These are phyloP conservation scores for Trichomalopsis sarcophagae DNA, from an alignment of 1,140 invertebrate species.

Conservation along the genomic window DNA sequence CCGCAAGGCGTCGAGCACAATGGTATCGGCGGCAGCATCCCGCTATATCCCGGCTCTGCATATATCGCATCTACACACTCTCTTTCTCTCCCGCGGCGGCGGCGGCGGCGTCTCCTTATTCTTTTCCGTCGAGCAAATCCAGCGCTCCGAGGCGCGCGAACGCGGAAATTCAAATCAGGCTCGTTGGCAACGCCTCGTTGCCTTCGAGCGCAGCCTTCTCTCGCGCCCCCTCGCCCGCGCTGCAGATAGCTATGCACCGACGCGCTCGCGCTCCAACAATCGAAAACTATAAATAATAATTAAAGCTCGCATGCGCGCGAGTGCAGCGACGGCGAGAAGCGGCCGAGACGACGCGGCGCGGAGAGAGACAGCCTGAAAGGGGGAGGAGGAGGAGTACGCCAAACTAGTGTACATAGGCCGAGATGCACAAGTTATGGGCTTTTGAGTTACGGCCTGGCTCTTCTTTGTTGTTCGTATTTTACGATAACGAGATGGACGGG, in stretches of 20 bases:
- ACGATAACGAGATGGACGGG: conserved; percentile 46
- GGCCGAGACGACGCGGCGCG: too few relatives aligned
- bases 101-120: background rate
- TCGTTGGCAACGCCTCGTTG: conserved; percentile 46
- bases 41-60: background rate
- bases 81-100: background rate
- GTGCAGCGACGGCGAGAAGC: background rate
- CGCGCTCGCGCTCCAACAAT: conserved; percentile 56
- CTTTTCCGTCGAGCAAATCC: background rate
- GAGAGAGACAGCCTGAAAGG: background rate
- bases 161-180: conserved; percentile 48
- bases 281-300: conserved; percentile 67
- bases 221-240: background rate
- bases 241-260: conserved; percentile 7
- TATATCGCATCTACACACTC: background rate
- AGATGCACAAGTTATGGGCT: conserved; percentile 60
- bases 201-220: conserved; percentile 13
- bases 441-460: conserved; percentile 58
- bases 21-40: background rate
- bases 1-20: conserved; percentile 6
- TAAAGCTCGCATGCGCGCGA: conserved; percentile 53
- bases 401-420: conserved; percentile 50
- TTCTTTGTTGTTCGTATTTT: conserved; percentile 29
- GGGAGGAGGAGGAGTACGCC: conserved; percentile 47
- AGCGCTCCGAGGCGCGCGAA: conserved; percentile 20